phyloP scores from a whole-genome alignment of 2,888 invertebrate genomes.

The Papilio gigon region DNA sequence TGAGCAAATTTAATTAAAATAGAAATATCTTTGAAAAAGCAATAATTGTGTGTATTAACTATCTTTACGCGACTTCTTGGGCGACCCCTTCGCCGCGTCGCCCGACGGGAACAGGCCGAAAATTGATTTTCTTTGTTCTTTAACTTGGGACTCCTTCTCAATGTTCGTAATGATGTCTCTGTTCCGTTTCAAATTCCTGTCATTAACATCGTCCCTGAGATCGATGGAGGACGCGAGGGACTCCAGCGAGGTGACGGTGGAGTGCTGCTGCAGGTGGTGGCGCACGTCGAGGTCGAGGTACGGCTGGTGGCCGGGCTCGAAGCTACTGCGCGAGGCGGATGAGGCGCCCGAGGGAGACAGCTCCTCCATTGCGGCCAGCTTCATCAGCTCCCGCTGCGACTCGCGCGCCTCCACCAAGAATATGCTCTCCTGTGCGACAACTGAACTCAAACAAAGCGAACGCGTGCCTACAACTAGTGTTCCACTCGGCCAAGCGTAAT shows the following conservation, averaged over 20 bases:
- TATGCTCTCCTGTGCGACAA: conserved; percentile 86
- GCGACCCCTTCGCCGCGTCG: conserved; percentile 54
- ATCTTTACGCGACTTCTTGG: conserved; percentile 61
- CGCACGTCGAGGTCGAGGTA: conserved; percentile 64
- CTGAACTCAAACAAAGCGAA: conserved; percentile 31
- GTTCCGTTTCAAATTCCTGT: conserved; percentile 61
- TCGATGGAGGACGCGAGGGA: conserved; percentile 77
- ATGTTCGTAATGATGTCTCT: conserved; percentile 56
- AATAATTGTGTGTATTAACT: conserved; percentile 32
- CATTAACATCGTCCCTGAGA: conserved; percentile 53
- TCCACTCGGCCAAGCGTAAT: conserved; percentile 6
- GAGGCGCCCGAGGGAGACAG: conserved; percentile 48
- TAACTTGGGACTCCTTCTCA: conserved; percentile 68
- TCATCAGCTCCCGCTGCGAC: conserved; percentile 85
- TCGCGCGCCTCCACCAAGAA: conserved; percentile 91
- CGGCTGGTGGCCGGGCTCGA: conserved; percentile 46
- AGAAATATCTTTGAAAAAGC: neutral
- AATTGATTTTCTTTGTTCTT: conserved; percentile 63
- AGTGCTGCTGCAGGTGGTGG: conserved; percentile 55
- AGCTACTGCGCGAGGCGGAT: conserved; percentile 44
- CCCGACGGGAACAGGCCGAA: conserved; percentile 61
- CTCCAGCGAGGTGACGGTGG: conserved; percentile 83
- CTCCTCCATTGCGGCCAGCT: conserved; percentile 60
- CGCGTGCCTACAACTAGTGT: conserved; percentile 10
- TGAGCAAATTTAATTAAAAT: conserved; percentile 37